phyloP scores from a whole-genome alignment of 1,140 invertebrate species.

The Acyrthosiphon pisum region DNA sequence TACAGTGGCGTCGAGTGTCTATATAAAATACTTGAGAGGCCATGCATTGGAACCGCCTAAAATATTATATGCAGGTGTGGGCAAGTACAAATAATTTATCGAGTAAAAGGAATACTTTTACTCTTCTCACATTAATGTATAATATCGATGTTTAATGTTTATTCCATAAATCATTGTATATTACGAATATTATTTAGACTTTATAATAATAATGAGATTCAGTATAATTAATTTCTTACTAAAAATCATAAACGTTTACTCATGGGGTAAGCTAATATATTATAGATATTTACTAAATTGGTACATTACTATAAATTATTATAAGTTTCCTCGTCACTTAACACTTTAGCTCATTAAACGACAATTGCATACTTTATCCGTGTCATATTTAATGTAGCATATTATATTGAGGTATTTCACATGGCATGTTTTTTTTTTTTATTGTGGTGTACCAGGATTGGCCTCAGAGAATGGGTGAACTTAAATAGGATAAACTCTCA shows the following conservation, averaged over 20 bases:
- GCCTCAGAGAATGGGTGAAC: too few relatives aligned
- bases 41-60: not conserved
- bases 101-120: not conserved
- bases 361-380: too few relatives aligned
- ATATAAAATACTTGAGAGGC: too few relatives aligned
- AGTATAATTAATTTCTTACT: not conserved
- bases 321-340: not conserved
- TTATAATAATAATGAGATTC: not conserved
- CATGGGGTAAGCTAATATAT: not conserved
- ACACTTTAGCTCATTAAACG: not conserved
- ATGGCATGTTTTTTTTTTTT: too few relatives aligned
- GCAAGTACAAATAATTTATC: not conserved
- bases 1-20: too few relatives aligned
- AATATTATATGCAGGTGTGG: not conserved
- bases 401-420: too few relatives aligned
- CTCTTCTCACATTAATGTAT: not conserved
- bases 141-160: not conserved
- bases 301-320: not conserved
- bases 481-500: too few relatives aligned
- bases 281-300: not conserved
- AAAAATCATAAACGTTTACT: not conserved
- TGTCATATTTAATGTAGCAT: too few relatives aligned
- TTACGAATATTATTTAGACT: not conserved
- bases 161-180: not conserved
- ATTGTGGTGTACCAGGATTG: too few relatives aligned